Base-by-base conservation (phyloP, 2,113 vertebrate species). In the Isurus oxyrinchus region DNA sequence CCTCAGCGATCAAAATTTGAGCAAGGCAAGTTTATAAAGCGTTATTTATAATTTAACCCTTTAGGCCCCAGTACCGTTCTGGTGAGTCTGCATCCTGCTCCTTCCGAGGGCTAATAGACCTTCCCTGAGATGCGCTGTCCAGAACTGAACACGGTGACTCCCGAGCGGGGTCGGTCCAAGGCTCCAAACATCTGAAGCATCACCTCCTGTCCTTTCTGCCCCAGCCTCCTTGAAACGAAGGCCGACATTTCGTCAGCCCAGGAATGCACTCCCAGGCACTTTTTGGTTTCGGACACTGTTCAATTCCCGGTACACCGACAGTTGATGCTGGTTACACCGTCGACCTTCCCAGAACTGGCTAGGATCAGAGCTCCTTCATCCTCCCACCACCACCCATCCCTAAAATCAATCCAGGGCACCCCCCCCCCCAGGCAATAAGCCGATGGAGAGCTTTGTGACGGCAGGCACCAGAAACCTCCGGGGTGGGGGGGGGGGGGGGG, bases 401-500 rank as follows among this genome's bases (percentile, higher is more conserved):
- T 0, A 16, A 44, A 40, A 84, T 44, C n/a, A 44, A 5, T 19
- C n/a, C n/a, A 44, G 3, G 79, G 11, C 44, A 84, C n/a, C 16
- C n/a, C n/a, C n/a, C n/a, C n/a, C n/a, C 44, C n/a, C 19, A 16
- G n/a, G 3, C n/a, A 44, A 44, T 44, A 44, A 19, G 5, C 19
- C 44, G n/a, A 44, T 4, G 49, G 14, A 6, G 81, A 44, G 81
- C 16, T 84, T 23, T 44, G 40, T 5, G 44, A 21, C n/a, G 19
- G 13, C 40, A 0, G 40, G 81, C 19, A 44, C 40, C 40, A 21
- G 79, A 44, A 13, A 84, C 11, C 79, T 40, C n/a, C 0, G n/a
- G n/a, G 11, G 79, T 14, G 3, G 14, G 0, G n/a, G n/a, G n/a
- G 11, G 79, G n/a, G 3, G 14, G 0, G n/a, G n/a, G n/a, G n/a